Percentiles rank a stretch among this genome's conserved stretches.
These are phyloP conservation scores for Zonotrichia albicollis DNA, from an alignment of 2,797 vertebrate genomes.

Conservation along the genomic window DNA sequence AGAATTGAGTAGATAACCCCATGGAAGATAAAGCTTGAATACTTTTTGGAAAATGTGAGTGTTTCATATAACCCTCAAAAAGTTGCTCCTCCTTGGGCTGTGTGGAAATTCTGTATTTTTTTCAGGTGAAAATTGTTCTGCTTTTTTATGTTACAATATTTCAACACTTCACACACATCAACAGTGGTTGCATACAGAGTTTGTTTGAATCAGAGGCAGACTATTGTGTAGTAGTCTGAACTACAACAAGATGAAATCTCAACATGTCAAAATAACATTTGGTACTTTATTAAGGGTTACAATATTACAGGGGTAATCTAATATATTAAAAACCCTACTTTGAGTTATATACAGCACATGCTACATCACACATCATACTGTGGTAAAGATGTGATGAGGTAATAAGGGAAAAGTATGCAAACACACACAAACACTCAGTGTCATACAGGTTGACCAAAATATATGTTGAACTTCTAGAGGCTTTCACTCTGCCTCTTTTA, in stretches of 20 bases:
- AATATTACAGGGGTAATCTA: slow-evolving; percentile 72
- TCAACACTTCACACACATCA: neutral
- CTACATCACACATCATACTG: slow-evolving; percentile 64
- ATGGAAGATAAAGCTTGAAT: neutral
- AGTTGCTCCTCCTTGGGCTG: neutral
- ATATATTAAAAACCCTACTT: slow-evolving; percentile 72
- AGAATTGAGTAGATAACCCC: neutral
- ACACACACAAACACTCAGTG: slow-evolving; percentile 4
- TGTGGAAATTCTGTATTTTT: neutral
- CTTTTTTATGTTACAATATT: neutral
- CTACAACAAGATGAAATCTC: neutral
- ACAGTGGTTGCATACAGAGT: neutral
- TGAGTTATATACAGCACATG: slow-evolving; percentile 74
- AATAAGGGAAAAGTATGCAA: slow-evolving; percentile 50
- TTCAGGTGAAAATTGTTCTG: neutral
- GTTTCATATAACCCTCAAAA: neutral
- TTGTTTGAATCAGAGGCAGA: neutral
- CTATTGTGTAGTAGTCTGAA: neutral
- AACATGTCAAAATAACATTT: slow-evolving; percentile 51
- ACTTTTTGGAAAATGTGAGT: neutral
- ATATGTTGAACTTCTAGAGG: neutral
- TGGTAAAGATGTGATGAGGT: slow-evolving; percentile 73
- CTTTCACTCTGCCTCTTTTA: neutral
- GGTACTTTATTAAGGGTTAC: slow-evolving; percentile 76
- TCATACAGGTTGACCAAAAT: slow-evolving; percentile 4